These are phyloP conservation scores for Corella eumyota DNA, from an alignment of 23 tunicate species.

Conservation along the genomic window DNA sequence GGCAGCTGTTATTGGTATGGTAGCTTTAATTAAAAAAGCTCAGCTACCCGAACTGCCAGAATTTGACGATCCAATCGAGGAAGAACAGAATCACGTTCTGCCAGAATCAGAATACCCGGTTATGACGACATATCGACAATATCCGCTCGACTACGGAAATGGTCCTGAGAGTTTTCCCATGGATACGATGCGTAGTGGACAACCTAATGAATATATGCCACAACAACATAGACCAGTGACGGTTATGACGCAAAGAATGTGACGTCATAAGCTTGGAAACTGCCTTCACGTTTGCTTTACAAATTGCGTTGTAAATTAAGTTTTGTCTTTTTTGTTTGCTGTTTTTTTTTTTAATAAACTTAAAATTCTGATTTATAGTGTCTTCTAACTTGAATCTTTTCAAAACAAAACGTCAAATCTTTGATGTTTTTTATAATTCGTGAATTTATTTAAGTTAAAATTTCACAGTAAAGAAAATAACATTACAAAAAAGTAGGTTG, in stretches of 20 bases:
- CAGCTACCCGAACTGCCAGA: slow-evolving; percentile 50
- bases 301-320: too few relatives aligned
- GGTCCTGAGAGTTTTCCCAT: slow-evolving; percentile 45
- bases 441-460: too few relatives aligned
- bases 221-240: slow-evolving; percentile 2
- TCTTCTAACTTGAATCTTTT: too few relatives aligned
- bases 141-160: slow-evolving; percentile 45
- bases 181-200: slow-evolving; percentile 26
- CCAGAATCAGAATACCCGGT: slow-evolving; percentile 11
- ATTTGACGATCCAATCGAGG: slow-evolving; percentile 29
- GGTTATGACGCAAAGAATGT: slow-evolving; percentile 50
- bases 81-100: neutral
- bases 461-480: too few relatives aligned
- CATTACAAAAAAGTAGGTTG: too few relatives aligned
- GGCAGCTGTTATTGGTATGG: slow-evolving; percentile 56
- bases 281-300: too few relatives aligned
- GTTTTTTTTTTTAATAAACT: too few relatives aligned
- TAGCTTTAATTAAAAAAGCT: slow-evolving; percentile 23
- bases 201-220: neutral
- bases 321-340: too few relatives aligned
- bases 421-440: too few relatives aligned
- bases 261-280: neutral
- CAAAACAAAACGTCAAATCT: too few relatives aligned
- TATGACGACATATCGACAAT: slow-evolving; percentile 33
- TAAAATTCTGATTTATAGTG: too few relatives aligned